Evolutionary conservation across 2,797 vertebrate species (phyloP), one percentile per base, ranked within the genome.

Genomic region (Parauchenoglanis ngamensis): DNA sequence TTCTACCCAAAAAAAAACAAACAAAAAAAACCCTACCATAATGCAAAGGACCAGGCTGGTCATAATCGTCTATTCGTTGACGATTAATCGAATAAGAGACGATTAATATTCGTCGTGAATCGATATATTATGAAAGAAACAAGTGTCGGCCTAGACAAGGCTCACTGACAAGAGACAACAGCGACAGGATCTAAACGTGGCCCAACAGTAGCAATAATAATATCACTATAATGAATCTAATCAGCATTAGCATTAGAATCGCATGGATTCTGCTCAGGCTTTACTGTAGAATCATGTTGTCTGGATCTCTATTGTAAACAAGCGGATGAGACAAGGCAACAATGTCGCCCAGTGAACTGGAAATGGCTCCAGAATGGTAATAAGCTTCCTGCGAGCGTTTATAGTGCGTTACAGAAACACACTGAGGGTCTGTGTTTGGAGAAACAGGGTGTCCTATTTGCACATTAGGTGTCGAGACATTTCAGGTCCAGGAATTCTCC

Each of bases 301-400:
- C 11, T 15, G 52, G 19, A 72, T 72, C 52, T 35, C 7, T 19
- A 49, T 61, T 78, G 87, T 87, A 79, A 87, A 84, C 82, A 87
- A 67, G 57, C 49, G 73, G 79, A 83, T 25, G 59, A 67, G 46
- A 72, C 31, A 84, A 68, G 73, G 85, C 15, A 73, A 65, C 65
- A 85, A 80, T 85, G 83, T 52, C 63, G 83, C 49, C 73, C 23
- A 49, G 59, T 54, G 59, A 28, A 54, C 79, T 72, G 57, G 72
- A 85, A 77, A 88, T 17, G 83, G 83, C 56, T 54, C 67, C 83
- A 85, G 61, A 65, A 78, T 76, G 17, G 49, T 40, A 59, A 82
- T 13, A 46, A 52, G 54, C 19, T 12, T 67, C 35, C 49, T 7
- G 0, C 8, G 68, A n/a, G 28, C 67, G 4, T 67, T 65, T 80